These are phyloP conservation scores for Lordiphosa clarofinis DNA, from an alignment of 1,140 invertebrate species.

Conservation along the genomic window DNA sequence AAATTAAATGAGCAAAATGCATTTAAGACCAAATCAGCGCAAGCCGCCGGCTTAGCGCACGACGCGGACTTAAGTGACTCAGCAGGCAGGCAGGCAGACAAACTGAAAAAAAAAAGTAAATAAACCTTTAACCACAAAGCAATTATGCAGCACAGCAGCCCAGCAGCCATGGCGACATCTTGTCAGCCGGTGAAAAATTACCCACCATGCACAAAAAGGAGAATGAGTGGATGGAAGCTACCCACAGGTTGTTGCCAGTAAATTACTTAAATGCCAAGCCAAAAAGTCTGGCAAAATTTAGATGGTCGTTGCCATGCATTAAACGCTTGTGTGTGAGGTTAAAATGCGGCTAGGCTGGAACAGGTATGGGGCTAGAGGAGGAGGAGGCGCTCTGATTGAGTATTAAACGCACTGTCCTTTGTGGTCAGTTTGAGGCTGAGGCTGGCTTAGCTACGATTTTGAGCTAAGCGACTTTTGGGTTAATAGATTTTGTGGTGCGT, in stretches of 20 bases:
- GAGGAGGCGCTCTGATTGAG: background rate
- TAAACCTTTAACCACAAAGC: slow-evolving; percentile 73
- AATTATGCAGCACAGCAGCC: slow-evolving; percentile 62
- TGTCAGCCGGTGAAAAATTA: slow-evolving; percentile 70
- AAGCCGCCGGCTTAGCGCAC: slow-evolving; percentile 60
- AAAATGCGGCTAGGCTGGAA: slow-evolving; percentile 1
- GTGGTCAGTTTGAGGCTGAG: slow-evolving; percentile 6
- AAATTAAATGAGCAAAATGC: slow-evolving; percentile 75
- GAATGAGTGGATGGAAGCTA: background rate
- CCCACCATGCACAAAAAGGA: slow-evolving; percentile 30
- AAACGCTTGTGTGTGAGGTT: background rate
- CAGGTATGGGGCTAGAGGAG: background rate
- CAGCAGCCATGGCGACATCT: slow-evolving; percentile 54
- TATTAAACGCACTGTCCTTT: background rate
- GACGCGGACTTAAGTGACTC: slow-evolving; percentile 54
- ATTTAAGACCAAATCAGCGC: slow-evolving; percentile 71
- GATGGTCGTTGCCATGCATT: slow-evolving; percentile 23
- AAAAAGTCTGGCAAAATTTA: slow-evolving; percentile 52
- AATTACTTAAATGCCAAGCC: slow-evolving; percentile 62
- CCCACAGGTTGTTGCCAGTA: slow-evolving; percentile 59
- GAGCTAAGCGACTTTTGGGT: slow-evolving; percentile 1
- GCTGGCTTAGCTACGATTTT: background rate
- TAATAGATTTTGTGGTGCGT: no score
- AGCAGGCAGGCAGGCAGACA: slow-evolving; percentile 39
- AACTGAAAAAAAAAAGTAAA: slow-evolving; percentile 41